Evolutionary conservation across 2,797 vertebrate species (phyloP), one percentile per base, ranked within the genome.

Genomic region (Balearica regulorum): DNA sequence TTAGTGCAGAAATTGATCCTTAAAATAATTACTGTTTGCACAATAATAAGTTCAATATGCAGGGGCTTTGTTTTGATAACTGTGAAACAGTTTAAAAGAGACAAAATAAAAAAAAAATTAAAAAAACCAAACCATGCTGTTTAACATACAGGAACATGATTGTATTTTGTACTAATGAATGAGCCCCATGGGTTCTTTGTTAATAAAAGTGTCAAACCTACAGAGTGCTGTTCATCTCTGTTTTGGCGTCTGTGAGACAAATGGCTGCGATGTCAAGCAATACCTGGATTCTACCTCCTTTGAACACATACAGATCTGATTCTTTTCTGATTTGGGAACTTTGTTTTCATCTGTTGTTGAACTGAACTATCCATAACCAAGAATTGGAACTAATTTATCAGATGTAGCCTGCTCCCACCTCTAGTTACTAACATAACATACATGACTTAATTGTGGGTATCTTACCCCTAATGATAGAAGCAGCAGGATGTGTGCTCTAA

Each of bases 171-270:
- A 98, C 94, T 97, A 95, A 97, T 95, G 76, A 97, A 88, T 98
- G 98, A 98, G 97, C 97, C 98, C 98, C 75, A 95, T 98, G 98
- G 98, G 97, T 98, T 98, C 97, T 96, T 98, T 98, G 96, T 97
- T 98, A 98, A 98, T 98, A 98, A 98, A 98, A 98, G 61, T 75
- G 79, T 82, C 88, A 96, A 96, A 97, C 61, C 46, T 86, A 33
- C 3, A 1, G 14, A 2, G 24, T 58, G 55, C 65, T 84, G 48
- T n/a, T 80, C 24, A 37, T 76, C 39, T 95, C 51, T 71, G 24
- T 24, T 83, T 79, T 61, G 37, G 16, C 57, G 10, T 69, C 49
- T 69, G 22, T 5, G 2, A 65, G 35, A n/a, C 70, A 68, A 49
- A 44, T 4, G 33, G 18, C 39, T 86, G 39, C 39, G 19, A 3